A percentile compares a stretch with the other conserved stretches of the same genome.
These are phyloP conservation scores for Cynopterus brachyotis DNA, from an alignment of 2,113 vertebrate genomes.

Conservation along the genomic window DNA sequence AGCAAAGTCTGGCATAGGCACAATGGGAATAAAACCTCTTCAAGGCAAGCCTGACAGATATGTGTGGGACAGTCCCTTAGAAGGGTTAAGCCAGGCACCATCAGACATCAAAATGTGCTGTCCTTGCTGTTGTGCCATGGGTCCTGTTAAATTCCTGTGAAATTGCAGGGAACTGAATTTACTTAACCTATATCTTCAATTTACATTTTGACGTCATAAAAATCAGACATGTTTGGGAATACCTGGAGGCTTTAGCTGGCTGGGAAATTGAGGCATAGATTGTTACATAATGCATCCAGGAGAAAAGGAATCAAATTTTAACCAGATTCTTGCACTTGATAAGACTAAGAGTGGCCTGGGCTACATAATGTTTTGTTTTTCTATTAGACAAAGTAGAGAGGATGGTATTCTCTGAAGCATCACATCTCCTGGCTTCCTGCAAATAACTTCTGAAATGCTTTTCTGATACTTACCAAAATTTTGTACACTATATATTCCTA, in stretches of 20 bases:
- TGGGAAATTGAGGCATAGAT: slow-evolving; percentile 1
- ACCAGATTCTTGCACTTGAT: background rate
- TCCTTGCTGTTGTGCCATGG: background rate
- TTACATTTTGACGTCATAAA: background rate
- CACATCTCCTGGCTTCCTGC: background rate
- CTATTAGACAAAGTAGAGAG: background rate
- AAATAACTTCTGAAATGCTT: background rate
- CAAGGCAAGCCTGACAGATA: background rate
- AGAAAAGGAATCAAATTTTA: background rate
- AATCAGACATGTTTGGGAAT: background rate
- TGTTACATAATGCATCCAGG: background rate
- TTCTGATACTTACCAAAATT: background rate
- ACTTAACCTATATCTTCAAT: background rate
- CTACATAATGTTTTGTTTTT: background rate
- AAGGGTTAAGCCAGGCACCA: background rate
- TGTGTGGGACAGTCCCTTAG: background rate
- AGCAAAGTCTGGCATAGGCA: background rate
- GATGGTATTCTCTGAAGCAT: background rate
- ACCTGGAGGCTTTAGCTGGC: background rate
- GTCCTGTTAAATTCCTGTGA: background rate
- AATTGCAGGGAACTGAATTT: background rate
- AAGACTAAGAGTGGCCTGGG: background rate
- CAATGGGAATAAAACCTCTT: background rate
- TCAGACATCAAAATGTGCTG: background rate
- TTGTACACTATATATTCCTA: background rate